phyloP scores from a whole-genome alignment of 2,113 vertebrate genomes.

The Scomber colias region DNA sequence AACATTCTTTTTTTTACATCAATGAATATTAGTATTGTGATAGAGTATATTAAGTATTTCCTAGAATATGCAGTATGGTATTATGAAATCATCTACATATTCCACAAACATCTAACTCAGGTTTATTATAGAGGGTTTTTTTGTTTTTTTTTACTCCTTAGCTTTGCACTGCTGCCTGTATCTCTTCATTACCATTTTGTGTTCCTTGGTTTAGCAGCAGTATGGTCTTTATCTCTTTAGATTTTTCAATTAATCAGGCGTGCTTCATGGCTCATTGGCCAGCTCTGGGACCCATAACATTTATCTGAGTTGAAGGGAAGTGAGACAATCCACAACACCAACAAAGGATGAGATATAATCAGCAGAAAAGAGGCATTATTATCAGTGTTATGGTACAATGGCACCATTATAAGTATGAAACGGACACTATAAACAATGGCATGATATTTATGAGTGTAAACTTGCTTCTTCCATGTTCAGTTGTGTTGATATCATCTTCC shows the following conservation, averaged over 20 bases:
- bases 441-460: conserved; percentile 18
- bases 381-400: conserved; percentile 57
- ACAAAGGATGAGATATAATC: conserved; percentile 64
- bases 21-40: no score
- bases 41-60: background rate
- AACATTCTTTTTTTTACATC: no score
- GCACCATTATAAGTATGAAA: conserved; percentile 29
- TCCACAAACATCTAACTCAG: background rate
- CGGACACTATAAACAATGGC: conserved; percentile 33
- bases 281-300: conserved; percentile 56
- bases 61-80: background rate
- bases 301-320: conserved; percentile 69
- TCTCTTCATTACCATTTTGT: conserved; percentile 62
- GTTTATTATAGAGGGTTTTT: background rate
- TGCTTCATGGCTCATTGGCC: conserved; percentile 69
- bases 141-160: conserved; percentile 24
- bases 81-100: background rate
- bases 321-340: conserved; percentile 60
- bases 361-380: conserved; percentile 36
- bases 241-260: conserved; percentile 74
- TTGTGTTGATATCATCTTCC: background rate
- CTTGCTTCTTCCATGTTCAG: conserved; percentile 32
- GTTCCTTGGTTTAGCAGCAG: conserved; percentile 48
- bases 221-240: conserved; percentile 61
- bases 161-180: conserved; percentile 18